A percentile compares a stretch with the other conserved stretches of the same genome.
phyloP scores from a whole-genome alignment of 2,797 vertebrate genomes.

The Urocyon cinereoargenteus region DNA sequence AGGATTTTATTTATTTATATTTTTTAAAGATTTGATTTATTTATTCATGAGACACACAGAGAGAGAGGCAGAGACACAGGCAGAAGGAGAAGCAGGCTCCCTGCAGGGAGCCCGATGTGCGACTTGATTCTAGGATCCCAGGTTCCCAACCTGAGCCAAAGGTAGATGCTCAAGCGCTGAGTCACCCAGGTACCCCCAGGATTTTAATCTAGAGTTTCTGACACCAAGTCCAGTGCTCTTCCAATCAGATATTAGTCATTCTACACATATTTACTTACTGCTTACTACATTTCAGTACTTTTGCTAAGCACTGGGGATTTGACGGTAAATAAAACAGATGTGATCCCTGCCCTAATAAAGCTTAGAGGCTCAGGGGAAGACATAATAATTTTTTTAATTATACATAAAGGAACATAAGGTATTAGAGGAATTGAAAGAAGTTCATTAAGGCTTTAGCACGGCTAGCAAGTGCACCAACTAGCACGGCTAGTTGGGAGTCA shows the following conservation, averaged over 20 bases:
- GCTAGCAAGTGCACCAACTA: neutral
- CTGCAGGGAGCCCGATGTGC: no score
- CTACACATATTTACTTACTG: constrained; percentile 41
- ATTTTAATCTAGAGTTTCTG: constrained; percentile 2
- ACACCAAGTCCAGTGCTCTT: neutral
- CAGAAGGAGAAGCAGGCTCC: no score
- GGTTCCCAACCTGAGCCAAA: no score
- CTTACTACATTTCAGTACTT: constrained; percentile 27
- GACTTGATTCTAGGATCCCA: no score
- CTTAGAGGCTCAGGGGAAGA: neutral
- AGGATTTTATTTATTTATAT: neutral
- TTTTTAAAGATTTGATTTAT: no score
- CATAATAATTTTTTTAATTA: neutral
- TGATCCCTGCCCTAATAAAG: neutral
- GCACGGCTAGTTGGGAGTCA: neutral
- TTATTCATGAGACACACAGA: no score
- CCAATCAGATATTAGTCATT: constrained; percentile 3
- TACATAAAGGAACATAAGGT: constrained; percentile 18
- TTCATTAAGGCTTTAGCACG: neutral
- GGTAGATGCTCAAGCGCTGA: no score
- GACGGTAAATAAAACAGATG: neutral
- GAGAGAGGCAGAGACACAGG: no score
- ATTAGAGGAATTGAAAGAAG: constrained; percentile 3
- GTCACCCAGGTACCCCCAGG: neutral
- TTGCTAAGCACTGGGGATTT: constrained; percentile 14